Evolutionary conservation across 2,888 invertebrate genomes (phyloP), one percentile per base, ranked within the genome.

Genomic region (Acleris literana): DNA sequence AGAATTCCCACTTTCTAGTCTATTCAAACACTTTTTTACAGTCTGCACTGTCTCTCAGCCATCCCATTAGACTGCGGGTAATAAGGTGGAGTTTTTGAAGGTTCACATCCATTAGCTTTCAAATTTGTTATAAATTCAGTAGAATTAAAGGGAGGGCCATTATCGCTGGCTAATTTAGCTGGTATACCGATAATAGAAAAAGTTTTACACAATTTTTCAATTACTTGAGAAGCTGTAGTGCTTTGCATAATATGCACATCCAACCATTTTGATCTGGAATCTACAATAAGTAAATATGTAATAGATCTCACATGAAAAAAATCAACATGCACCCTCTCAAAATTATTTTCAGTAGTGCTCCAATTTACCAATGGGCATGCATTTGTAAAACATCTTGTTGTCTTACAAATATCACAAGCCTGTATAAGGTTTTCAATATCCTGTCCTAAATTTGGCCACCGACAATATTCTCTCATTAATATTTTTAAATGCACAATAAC

Each of bases 201-300:
- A 11, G 68, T 68, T 53, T 65, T 63, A 60, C 52, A 63, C n/a
- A 70, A 49, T 59, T 65, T 65, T 63, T 68, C 64, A 33, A 64
- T 68, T 1, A 68, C 68, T 2, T 68, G 64, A 25, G 25, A 25
- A 25, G 25, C 6, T 5, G 25, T 25, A 6, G 25, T 25, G 6
- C 25, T 4, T 25, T 25, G 25, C 25, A 25, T 25, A 25, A n/a
- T 59, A 39, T 63, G 59, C n/a, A 63, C 60, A 56, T 68, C 60
- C 11, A 60, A n/a, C 57, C 60, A 64, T n/a, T 64, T 68, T 13
- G 63, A 63, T 25, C 29, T 55, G 2, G 68, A 63, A 61, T 68
- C 63, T 13, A 60, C 49, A 16, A 66, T 61, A 44, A 61, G 52
- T 13, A 66, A 52, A 39, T 61, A 71, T 3, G 60, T 69, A n/a